phyloP scores from a whole-genome alignment of 2,797 vertebrate genomes.

The Sebastes oblongus region DNA sequence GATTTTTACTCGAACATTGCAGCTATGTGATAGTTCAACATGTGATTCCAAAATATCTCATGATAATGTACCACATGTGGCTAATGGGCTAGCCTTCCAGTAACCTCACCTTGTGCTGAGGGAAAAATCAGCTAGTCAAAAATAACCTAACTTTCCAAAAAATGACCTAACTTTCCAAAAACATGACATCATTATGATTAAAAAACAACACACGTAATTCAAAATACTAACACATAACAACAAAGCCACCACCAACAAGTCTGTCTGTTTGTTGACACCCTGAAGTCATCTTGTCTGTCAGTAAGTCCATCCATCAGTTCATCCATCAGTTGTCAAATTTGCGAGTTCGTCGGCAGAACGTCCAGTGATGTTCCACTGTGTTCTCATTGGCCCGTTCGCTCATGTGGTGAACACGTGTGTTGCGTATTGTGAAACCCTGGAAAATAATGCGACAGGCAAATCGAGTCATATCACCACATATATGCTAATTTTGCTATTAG shows the following conservation, averaged over 20 bases:
- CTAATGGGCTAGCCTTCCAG: neutral
- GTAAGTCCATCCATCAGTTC: neutral
- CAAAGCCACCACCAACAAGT: neutral
- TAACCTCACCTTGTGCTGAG: neutral
- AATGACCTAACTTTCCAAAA: too few relatives aligned
- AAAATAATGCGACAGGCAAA: neutral
- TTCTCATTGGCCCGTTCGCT: conserved; percentile 96
- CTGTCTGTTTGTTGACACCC: neutral
- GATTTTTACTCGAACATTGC: neutral
- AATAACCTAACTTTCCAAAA: neutral
- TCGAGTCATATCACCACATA: neutral
- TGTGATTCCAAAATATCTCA: neutral
- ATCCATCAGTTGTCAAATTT: conserved; percentile 86
- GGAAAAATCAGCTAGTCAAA: neutral
- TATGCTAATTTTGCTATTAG: neutral
- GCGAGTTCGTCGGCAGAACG: conserved; percentile 89
- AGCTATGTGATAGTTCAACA: neutral
- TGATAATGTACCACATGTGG: neutral
- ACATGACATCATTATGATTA: neutral
- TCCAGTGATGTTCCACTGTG: conserved; percentile 98
- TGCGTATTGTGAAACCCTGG: conserved; percentile 93
- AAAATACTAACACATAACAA: neutral
- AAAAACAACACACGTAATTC: neutral
- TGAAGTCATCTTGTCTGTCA: neutral
- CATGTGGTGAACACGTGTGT: conserved; percentile 96